Base-by-base conservation (phyloP, 2,113 vertebrate genomes). In the Gavia stellata region DNA sequence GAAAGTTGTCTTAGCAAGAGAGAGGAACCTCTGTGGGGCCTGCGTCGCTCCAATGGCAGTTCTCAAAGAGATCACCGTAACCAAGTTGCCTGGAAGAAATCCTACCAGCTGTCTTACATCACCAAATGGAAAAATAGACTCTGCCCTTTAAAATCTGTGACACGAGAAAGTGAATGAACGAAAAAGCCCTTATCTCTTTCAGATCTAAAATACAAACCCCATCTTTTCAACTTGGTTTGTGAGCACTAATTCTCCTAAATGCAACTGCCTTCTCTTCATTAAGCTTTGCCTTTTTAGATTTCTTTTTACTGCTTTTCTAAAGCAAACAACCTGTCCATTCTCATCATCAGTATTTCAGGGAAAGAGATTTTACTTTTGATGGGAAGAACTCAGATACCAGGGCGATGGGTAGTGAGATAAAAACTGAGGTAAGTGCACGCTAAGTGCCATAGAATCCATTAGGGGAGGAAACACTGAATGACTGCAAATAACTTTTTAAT, bases 361-460 rank as follows among this genome's bases (percentile, higher is more conserved):
- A 96, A 92, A 58, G 53, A 95, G 88, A 66, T 86, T 62, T 62
- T 38, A 55, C 75, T 65, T 66, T 33, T 93, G 96, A 94, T 96
- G 95, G 88, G 95, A 96, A 96, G 53, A 67, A 2, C 78, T 90
- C 31, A 0, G 15, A 31, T 61, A 33, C 26, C 9, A 53, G 67
- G 70, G 66, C 0, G 52, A 95, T 91, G 91, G 91, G 90, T 81
- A 93, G 92, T 0, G 29, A 96, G 94, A 93, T 88, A 94, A 97
- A 77, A 81, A 36, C 34, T 4, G 65, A 96, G 87, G 26, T 93
- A 94, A 92, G 90, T 55, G 92, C 81, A 88, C 7, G 2, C 45
- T 81, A 88, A 97, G 90, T 88, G 93, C 92, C 50, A 31, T 1
- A 81, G 88, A 73, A 78, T 67, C 94, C 95, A 96, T 96, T 96